These are phyloP conservation scores for Nipponacmea schrenckii DNA, from an alignment of 2,888 invertebrate species.

Conservation along the genomic window DNA sequence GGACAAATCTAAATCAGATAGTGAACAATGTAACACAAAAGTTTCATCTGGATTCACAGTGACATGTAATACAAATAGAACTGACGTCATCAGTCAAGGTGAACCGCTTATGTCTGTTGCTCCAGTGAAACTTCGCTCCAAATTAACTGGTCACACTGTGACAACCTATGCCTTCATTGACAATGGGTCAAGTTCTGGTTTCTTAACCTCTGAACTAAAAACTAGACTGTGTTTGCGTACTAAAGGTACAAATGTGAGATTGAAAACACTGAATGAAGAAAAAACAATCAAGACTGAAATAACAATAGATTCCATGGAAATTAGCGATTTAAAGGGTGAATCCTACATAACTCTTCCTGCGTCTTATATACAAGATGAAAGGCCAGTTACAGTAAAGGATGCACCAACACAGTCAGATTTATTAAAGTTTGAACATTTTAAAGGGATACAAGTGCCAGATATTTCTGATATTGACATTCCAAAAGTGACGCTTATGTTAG, in stretches of 20 bases:
- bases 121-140: not conserved
- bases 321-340: not conserved
- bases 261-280: not conserved
- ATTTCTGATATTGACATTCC: not conserved
- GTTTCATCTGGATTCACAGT: too few relatives aligned
- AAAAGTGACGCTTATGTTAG: not conserved
- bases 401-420: not conserved
- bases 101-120: too few relatives aligned
- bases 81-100: too few relatives aligned
- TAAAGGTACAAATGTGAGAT: not conserved
- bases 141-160: not conserved
- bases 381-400: not conserved
- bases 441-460: not conserved
- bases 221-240: not conserved
- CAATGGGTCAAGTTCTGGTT: not conserved
- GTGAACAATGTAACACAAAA: too few relatives aligned
- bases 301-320: not conserved
- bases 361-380: not conserved
- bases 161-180: not conserved
- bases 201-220: not conserved
- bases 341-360: not conserved
- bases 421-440: constrained; percentile 8
- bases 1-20: too few relatives aligned
- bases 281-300: not conserved
- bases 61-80: too few relatives aligned